Conservation (phyloP, 2,797 vertebrate genomes). For the Neoniphon sammara region DNA sequence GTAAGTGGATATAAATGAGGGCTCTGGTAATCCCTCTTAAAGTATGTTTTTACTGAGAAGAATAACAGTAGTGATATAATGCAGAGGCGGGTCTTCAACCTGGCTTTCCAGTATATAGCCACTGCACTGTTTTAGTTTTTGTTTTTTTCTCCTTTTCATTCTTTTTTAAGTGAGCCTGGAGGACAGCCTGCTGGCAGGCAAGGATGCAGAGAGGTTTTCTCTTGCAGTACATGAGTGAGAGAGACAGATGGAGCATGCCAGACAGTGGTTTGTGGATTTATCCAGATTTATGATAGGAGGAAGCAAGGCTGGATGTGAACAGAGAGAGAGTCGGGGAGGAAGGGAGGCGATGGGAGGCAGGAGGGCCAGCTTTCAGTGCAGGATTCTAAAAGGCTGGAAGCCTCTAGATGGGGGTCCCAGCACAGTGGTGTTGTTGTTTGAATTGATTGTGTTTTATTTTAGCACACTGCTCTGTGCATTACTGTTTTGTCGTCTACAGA, state of each 20-base stretch:
- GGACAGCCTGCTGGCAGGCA: constrained; percentile 78
- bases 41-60: constrained; percentile 48
- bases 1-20: constrained; percentile 58
- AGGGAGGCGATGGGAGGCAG: constrained; percentile 52
- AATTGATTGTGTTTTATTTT: constrained; percentile 78
- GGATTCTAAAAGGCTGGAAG: constrained; percentile 67
- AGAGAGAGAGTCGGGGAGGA: constrained; percentile 39
- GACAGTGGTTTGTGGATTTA: constrained; percentile 85
- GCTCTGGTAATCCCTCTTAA: constrained; percentile 49
- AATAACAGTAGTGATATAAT: constrained; percentile 38
- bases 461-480: constrained; percentile 65
- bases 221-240: constrained; percentile 80
- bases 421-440: constrained; percentile 70
- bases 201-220: constrained; percentile 79
- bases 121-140: constrained; percentile 30
- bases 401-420: constrained; percentile 66
- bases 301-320: constrained; percentile 75
- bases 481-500: constrained; percentile 70
- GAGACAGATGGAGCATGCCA: constrained; percentile 85
- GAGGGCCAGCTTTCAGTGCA: constrained; percentile 61
- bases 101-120: constrained; percentile 38
- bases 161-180: constrained; percentile 73
- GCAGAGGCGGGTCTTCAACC: constrained; percentile 51
- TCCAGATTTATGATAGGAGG: constrained; percentile 85
- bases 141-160: constrained; percentile 41